Evolutionary conservation across 1,140 invertebrate species (phyloP).

Genomic region (Drosophila simulans): DNA sequence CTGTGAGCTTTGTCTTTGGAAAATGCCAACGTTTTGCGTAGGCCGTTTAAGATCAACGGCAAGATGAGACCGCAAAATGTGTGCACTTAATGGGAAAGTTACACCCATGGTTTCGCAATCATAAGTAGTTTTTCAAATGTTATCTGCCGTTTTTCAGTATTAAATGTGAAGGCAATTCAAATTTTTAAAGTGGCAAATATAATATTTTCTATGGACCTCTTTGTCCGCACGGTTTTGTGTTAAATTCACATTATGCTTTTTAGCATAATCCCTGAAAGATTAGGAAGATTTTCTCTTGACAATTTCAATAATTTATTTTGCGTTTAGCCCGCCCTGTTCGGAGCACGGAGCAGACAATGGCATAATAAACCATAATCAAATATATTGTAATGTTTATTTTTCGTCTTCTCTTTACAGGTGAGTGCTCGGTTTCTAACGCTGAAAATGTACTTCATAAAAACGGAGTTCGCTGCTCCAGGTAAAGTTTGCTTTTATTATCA

Average conservation of each 20-base stretch:
- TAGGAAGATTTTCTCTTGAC: constrained; percentile 18
- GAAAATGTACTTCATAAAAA: constrained; percentile 61
- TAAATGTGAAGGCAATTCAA: neutral
- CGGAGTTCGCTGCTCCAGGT: constrained; percentile 39
- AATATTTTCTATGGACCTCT: too few relatives aligned
- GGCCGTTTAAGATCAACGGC: constrained; percentile 12
- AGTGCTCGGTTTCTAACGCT: constrained; percentile 49
- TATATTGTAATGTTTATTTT: constrained; percentile 80
- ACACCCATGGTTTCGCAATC: neutral
- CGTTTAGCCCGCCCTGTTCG: constrained; percentile 58
- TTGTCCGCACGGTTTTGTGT: neutral
- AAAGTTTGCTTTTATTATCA: constrained; percentile 78
- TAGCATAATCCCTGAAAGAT: neutral
- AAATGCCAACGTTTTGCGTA: constrained; percentile 26
- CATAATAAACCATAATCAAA: constrained; percentile 77
- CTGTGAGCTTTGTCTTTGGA: constrained; percentile 16
- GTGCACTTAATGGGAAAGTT: neutral
- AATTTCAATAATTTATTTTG: constrained; percentile 63
- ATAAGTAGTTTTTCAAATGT: neutral
- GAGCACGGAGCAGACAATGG: constrained; percentile 46
- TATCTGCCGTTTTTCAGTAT: neutral
- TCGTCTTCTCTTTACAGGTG: constrained; percentile 69
- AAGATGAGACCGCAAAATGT: neutral
- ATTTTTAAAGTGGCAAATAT: too few relatives aligned
- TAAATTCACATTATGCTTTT: constrained; percentile 9